A percentile compares a stretch with the other conserved stretches of the same genome.
Evolutionary conservation across 2,888 invertebrate species (phyloP).

Genomic region (Hesperia comma): DNA sequence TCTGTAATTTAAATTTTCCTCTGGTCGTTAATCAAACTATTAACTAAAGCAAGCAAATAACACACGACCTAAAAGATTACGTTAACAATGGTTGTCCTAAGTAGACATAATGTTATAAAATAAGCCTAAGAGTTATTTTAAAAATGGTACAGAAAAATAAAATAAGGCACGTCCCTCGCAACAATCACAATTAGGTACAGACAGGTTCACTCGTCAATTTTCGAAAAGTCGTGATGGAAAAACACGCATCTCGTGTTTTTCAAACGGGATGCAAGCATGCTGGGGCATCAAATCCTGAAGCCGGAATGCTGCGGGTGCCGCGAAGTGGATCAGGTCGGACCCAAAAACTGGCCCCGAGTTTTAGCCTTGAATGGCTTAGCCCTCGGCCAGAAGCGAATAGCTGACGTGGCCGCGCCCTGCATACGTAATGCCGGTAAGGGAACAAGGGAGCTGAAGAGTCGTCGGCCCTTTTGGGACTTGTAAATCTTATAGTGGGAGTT

Average conservation of each 20-base stretch:
- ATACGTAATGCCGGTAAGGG: conserved; percentile 70
- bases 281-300: conserved; percentile 33
- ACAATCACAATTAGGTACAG: conserved; percentile 8
- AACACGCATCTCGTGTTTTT: conserved; percentile 15
- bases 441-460: conserved; percentile 52
- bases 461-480: background rate
- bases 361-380: conserved; percentile 84
- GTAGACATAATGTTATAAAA: too few relatives aligned
- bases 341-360: conserved; percentile 81
- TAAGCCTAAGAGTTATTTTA: background rate
- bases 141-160: conserved; percentile 2
- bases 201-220: conserved; percentile 8
- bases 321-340: conserved; percentile 70
- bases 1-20: too few relatives aligned
- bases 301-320: conserved; percentile 21
- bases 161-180: background rate
- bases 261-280: conserved; percentile 28
- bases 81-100: too few relatives aligned
- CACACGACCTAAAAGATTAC: too few relatives aligned
- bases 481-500: background rate
- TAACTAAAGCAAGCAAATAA: too few relatives aligned
- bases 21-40: too few relatives aligned
- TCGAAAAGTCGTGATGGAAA: conserved; percentile 25
- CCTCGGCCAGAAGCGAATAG: conserved; percentile 82
- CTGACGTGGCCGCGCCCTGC: conserved; percentile 83